These are phyloP conservation scores for Thomomys bottae DNA, from an alignment of 2,113 vertebrate genomes.

Conservation along the genomic window DNA sequence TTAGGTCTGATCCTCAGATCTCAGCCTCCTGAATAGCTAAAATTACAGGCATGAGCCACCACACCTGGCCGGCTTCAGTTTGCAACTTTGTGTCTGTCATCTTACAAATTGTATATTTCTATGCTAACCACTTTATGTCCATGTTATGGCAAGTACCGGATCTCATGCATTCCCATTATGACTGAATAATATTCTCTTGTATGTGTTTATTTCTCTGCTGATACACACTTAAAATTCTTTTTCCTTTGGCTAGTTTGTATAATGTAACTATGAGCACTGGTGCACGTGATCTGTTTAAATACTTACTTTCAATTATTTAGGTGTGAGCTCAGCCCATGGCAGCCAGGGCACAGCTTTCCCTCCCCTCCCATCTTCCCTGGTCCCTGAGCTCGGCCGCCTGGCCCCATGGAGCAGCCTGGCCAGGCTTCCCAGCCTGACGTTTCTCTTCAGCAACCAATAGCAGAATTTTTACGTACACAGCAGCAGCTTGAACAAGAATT, in stretches of 20 bases:
- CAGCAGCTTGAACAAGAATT: conserved; percentile 98
- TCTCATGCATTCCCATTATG: not conserved
- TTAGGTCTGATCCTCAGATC: too few relatives aligned
- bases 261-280: not conserved
- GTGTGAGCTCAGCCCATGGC: too few relatives aligned
- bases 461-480: conserved; percentile 92
- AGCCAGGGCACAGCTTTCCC: too few relatives aligned
- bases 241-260: not conserved
- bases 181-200: not conserved
- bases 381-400: too few relatives aligned
- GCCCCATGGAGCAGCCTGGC: too few relatives aligned
- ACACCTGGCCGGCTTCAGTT: too few relatives aligned
- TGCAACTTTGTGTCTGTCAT: not conserved
- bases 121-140: not conserved
- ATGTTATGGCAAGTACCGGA: not conserved
- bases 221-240: not conserved
- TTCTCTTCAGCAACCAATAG: conserved; percentile 92
- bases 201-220: not conserved
- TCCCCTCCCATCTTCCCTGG: too few relatives aligned
- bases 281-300: not conserved
- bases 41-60: too few relatives aligned
- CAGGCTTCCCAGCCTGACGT: too few relatives aligned
- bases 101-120: conserved; percentile 1
- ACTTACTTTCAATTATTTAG: too few relatives aligned
- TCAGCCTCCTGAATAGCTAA: too few relatives aligned